Conservation (phyloP, 2,797 vertebrate genomes). For the Pelobates cultripes region DNA sequence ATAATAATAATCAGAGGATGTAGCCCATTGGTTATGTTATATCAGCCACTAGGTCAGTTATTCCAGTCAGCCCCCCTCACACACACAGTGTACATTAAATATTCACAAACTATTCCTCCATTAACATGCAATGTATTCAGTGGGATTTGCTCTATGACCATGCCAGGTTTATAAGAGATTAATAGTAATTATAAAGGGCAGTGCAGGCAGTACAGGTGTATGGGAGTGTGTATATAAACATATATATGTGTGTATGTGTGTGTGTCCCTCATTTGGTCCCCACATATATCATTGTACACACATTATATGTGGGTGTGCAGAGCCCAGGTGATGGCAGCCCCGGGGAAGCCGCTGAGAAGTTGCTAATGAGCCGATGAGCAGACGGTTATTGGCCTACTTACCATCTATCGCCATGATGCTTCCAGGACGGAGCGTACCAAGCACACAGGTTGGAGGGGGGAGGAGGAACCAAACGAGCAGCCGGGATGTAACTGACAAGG, state of each 20-base stretch:
- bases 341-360: constrained; percentile 44
- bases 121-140: no score
- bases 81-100: no score
- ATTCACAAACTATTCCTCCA: no score
- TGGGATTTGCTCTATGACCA: no score
- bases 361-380: constrained; percentile 66
- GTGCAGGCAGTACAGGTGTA: no score
- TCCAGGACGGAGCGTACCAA: constrained; percentile 84
- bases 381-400: constrained; percentile 85
- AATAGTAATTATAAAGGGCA: no score
- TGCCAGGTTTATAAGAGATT: no score
- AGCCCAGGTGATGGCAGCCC: background rate
- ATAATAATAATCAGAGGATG: no score
- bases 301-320: background rate
- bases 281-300: background rate
- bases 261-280: background rate
- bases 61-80: no score
- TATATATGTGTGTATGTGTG: background rate
- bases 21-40: no score
- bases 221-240: no score
- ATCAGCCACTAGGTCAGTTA: no score
- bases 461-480: background rate
- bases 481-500: constrained; percentile 57
- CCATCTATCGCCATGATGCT: constrained; percentile 96
- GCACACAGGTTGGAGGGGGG: constrained; percentile 64